phyloP scores from a whole-genome alignment of 2,113 vertebrate genomes.

The rabbit (Oryctolagus cuniculus) region DNA sequence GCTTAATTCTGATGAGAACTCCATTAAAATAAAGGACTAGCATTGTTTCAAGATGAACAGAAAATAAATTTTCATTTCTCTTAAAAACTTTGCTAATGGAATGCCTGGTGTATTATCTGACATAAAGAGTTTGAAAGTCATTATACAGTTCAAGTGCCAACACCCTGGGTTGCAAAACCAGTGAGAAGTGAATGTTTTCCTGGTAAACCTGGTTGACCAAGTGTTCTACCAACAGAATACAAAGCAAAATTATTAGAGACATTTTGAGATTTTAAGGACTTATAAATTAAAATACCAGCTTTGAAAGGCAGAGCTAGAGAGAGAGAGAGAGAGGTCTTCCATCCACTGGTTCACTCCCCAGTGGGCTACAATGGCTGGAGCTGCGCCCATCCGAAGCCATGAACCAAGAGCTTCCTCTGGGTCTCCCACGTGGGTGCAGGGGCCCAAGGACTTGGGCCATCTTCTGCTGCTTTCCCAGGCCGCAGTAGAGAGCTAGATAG shows the following conservation, averaged over 20 bases:
- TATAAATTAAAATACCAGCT: too few relatives aligned
- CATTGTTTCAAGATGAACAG: conserved; percentile 5
- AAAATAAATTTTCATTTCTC: conserved; percentile 44
- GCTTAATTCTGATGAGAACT: conserved; percentile 27
- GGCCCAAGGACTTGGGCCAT: too few relatives aligned
- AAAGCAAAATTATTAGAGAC: not conserved
- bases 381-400: too few relatives aligned
- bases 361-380: too few relatives aligned
- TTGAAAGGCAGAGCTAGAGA: too few relatives aligned
- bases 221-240: conserved; percentile 27
- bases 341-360: too few relatives aligned
- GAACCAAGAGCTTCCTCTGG: too few relatives aligned
- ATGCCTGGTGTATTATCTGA: not conserved
- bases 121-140: not conserved
- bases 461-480: too few relatives aligned
- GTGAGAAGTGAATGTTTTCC: conserved; percentile 19
- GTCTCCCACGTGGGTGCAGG: too few relatives aligned
- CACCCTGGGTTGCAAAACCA: not conserved
- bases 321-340: too few relatives aligned
- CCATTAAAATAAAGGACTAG: conserved; percentile 13
- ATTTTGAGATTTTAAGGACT: too few relatives aligned
- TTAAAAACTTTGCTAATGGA: not conserved
- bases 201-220: not conserved
- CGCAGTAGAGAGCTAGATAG: too few relatives aligned
- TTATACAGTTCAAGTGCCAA: not conserved